Percentiles rank a stretch among this genome's conserved stretches.
Evolutionary conservation across 1,140 invertebrate genomes (phyloP).

Genomic region (Ectropis grisescens): DNA sequence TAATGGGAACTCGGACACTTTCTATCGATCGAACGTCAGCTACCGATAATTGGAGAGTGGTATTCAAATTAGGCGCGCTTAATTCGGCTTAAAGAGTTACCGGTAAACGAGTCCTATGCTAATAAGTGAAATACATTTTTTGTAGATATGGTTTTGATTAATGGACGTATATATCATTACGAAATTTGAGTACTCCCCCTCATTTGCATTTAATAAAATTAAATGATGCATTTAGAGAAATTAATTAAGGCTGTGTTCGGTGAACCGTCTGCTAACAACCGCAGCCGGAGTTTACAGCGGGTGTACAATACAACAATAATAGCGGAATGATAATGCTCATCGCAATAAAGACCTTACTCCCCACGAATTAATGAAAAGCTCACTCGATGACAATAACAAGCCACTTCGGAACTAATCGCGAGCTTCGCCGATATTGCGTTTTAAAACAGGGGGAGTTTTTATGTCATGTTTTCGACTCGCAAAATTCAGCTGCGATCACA

Average conservation of each 20-base stretch:
- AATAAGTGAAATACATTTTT: too few relatives aligned
- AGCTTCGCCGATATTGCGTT: conserved; percentile 45
- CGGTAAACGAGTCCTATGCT: not conserved
- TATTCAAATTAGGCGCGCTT: conserved; percentile 26
- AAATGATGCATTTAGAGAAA: conserved; percentile 68
- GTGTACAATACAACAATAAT: conserved; percentile 32
- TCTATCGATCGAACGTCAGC: conserved; percentile 57
- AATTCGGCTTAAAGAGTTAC: conserved; percentile 16
- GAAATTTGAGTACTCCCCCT: conserved; percentile 37
- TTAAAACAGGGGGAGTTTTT: conserved; percentile 13
- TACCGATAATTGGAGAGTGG: conserved; percentile 51
- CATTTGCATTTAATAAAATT: conserved; percentile 69
- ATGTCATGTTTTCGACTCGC: not conserved
- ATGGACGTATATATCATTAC: conserved; percentile 26
- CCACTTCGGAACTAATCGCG: conserved; percentile 55
- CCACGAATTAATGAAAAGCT: conserved; percentile 63
- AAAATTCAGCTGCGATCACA: too few relatives aligned
- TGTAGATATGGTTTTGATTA: not conserved
- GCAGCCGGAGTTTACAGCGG: conserved; percentile 16
- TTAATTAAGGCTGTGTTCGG: conserved; percentile 64
- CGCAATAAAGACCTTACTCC: conserved; percentile 45
- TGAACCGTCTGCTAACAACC: conserved; percentile 53
- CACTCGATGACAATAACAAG: conserved; percentile 58
- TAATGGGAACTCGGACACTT: conserved; percentile 42
- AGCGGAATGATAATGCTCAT: conserved; percentile 46